Percentiles rank a stretch among this genome's conserved stretches.
Evolutionary conservation across 2,113 vertebrate genomes (phyloP).

Genomic region (Tretioscincus oriximinensis): DNA sequence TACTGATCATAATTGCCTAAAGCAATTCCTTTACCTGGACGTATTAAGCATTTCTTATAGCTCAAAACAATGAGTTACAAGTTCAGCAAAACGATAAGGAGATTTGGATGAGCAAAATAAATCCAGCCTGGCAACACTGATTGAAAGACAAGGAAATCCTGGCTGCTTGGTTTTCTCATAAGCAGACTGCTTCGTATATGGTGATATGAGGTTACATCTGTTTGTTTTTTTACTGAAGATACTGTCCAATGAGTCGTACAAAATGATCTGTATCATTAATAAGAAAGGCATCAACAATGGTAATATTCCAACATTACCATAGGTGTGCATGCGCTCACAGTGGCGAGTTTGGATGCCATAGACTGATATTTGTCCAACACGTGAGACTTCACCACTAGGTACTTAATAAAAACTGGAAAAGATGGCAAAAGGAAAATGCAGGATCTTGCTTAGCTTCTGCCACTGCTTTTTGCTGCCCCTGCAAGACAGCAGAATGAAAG

Average conservation of each 20-base stretch:
- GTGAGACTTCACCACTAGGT: no score
- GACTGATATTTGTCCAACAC: no score
- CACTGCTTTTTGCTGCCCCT: no score
- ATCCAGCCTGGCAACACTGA: conserved; percentile 1
- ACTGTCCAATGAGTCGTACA: not conserved
- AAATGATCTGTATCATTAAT: not conserved
- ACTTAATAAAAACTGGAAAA: no score
- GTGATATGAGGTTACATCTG: not conserved
- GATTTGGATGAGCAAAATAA: conserved; percentile 4
- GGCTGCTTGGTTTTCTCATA: no score
- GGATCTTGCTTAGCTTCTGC: no score
- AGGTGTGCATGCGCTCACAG: no score
- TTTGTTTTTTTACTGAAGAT: not conserved
- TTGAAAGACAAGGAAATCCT: not conserved
- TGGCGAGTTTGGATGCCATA: no score
- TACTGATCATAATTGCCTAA: conserved; percentile 16
- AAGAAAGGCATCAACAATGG: not conserved
- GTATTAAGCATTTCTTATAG: conserved; percentile 23
- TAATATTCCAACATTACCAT: not conserved
- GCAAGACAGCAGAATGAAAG: no score
- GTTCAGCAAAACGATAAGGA: conserved; percentile 4
- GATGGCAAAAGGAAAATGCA: no score
- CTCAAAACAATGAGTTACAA: conserved; percentile 15
- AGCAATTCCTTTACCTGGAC: not conserved
- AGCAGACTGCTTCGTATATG: not conserved